phyloP scores from a whole-genome alignment of 2,888 invertebrate genomes.

The Lymantria dispar region DNA sequence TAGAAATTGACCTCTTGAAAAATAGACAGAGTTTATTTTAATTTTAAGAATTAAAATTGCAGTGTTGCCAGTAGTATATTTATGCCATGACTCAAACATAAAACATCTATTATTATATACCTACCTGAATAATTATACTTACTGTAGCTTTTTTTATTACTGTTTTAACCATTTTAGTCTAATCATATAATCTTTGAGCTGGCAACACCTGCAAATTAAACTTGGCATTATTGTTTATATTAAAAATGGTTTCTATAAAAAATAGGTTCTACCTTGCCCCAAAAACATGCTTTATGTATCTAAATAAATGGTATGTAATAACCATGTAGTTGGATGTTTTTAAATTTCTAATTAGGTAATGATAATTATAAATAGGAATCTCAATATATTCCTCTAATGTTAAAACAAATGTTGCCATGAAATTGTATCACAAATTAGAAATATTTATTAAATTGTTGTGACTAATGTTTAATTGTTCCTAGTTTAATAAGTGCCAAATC shows the following conservation, averaged over 20 bases:
- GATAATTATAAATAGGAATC: constrained; percentile 1
- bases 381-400: constrained; percentile 1
- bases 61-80: neutral
- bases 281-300: too few relatives aligned
- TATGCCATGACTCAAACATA: neutral
- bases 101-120: neutral
- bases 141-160: too few relatives aligned
- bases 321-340: neutral
- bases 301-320: too few relatives aligned
- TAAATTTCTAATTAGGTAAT: constrained; percentile 1
- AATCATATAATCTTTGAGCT: neutral
- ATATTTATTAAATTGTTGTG: neutral
- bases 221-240: neutral
- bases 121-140: neutral
- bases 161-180: too few relatives aligned
- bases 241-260: neutral
- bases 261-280: too few relatives aligned
- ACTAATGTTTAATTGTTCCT: neutral
- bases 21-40: constrained; percentile 40
- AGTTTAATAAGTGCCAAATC: constrained; percentile 30
- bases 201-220: neutral
- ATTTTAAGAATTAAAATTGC: neutral
- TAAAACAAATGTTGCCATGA: constrained; percentile 2
- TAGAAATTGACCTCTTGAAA: constrained; percentile 74
- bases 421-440: neutral